These are phyloP conservation scores for Prunella fulvescens DNA, from an alignment of 2,113 vertebrate species.

Conservation along the genomic window DNA sequence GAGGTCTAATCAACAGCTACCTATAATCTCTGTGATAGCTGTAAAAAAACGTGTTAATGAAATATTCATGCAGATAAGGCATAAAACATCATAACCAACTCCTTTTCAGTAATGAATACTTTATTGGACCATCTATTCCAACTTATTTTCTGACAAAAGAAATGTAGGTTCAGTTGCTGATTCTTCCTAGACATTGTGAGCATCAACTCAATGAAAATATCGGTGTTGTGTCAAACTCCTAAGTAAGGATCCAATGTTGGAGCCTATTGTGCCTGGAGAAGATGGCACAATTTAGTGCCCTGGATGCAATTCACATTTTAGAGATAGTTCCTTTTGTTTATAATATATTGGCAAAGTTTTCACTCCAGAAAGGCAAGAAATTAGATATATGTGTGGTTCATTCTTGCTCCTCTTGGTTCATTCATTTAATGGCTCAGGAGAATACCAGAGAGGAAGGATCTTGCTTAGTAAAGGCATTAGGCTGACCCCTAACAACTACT, in stretches of 20 bases:
- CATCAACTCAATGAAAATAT: not conserved
- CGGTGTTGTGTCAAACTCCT: not conserved
- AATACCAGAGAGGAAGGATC: not conserved
- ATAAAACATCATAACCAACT: not conserved
- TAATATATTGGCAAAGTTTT: not conserved
- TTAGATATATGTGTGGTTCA: not conserved
- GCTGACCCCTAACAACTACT: not conserved
- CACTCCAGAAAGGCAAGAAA: not conserved
- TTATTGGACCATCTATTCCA: not conserved
- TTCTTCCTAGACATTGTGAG: not conserved
- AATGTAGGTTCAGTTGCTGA: not conserved
- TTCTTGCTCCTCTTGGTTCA: not conserved
- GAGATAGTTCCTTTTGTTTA: not conserved
- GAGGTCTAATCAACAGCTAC: slow-evolving; percentile 63
- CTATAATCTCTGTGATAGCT: not conserved
- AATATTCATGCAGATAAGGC: slow-evolving; percentile 49
- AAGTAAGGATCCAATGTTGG: not conserved
- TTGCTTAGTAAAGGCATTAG: not conserved
- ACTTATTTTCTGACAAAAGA: not conserved
- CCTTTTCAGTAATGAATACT: not conserved
- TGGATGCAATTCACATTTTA: not conserved
- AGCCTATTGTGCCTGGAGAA: not conserved
- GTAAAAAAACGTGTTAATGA: slow-evolving; percentile 34
- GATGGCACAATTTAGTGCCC: not conserved
- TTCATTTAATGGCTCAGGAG: not conserved